Evolutionary conservation across 2,888 invertebrate genomes (phyloP), one percentile per base, ranked within the genome.

Genomic region (Caenorhabditis sp.): DNA sequence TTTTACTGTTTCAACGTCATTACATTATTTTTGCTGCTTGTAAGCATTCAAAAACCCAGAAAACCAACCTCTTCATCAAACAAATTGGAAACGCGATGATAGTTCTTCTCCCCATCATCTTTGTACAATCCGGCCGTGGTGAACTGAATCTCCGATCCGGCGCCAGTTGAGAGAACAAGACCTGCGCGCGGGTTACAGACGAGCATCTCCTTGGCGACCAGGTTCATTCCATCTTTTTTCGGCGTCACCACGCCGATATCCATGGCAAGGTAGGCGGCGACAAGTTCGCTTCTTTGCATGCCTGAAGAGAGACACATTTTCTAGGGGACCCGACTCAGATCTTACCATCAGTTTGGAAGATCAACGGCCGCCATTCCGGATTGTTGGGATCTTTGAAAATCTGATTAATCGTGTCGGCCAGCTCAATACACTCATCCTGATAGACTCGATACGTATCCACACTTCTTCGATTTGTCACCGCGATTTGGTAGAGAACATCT

Each of bases 171-270:
- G 0, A 87, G 81, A 26, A 86, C 80, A 0, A 86, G 69, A 1
- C 86, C 86, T 12, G 84, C 86, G 10, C 61, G 53, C 4, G 86
- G 85, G 59, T 86, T 86, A 49, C 86, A 86, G n/a, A 86, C 83
- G 59, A 87, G 60, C 87, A 87, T 88, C 67, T 87, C 87, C 60
- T 88, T 87, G 3, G 86, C 86, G 17, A 86, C 84, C 68, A 87
- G 59, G 58, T 87, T 87, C 87, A 87, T 87, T 61, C 87, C 87
- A 64, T 86, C 79, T 37, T 87, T 87, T 58, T 82, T 80, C n/a
- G 88, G 87, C 12, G 88, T 87, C 8, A 87, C 87, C 0, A 87
- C 83, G 21, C 87, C 87, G 23, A 87, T 82, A 62, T 87, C 87
- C 87, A 88, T 87, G n/a, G 87, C 87, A 58, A 87, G 69, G 49